phyloP scores from a whole-genome alignment of 2,113 vertebrate genomes.

The Chunga burmeisteri region DNA sequence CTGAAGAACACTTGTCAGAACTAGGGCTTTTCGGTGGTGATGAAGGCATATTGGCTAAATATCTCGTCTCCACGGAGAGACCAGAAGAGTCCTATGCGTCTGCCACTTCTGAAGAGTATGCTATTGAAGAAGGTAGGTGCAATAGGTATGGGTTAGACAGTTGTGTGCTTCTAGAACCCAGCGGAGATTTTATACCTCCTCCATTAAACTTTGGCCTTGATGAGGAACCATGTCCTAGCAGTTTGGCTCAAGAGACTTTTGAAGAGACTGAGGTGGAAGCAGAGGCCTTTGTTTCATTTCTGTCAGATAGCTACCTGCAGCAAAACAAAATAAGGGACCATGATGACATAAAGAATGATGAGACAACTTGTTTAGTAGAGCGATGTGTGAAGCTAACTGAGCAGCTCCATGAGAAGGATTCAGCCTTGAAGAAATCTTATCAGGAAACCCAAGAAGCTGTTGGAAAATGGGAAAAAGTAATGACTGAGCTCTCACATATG shows the following conservation, averaged over 20 bases:
- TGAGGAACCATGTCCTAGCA: not conserved
- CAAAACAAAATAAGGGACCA: conserved; percentile 15
- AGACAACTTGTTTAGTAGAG: conserved; percentile 64
- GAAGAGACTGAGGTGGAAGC: not conserved
- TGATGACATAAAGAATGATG: not conserved
- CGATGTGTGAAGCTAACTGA: conserved; percentile 72
- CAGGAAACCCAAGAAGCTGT: conserved; percentile 72
- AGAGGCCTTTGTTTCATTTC: not conserved
- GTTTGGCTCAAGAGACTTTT: not conserved
- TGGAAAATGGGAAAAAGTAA: conserved; percentile 63
- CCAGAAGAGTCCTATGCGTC: conserved; percentile 44
- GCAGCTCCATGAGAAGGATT: conserved; percentile 71
- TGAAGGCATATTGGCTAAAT: conserved; percentile 75
- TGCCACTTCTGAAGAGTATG: conserved; percentile 48
- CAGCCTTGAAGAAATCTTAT: conserved; percentile 62
- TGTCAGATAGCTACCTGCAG: not conserved
- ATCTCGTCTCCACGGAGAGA: conserved; percentile 64
- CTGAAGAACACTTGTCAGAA: not conserved
- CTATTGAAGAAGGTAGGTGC: conserved; percentile 68
- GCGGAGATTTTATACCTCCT: not conserved
- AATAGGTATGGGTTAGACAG: conserved; percentile 68
- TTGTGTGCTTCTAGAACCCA: conserved; percentile 66
- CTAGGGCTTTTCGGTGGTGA: not conserved
- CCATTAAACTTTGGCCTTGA: not conserved
- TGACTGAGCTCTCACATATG: conserved; percentile 66